A percentile compares a stretch with the other conserved stretches of the same genome.
Conservation (phyloP, 1,140 invertebrate species). For the Drosophila willistoni region DNA sequence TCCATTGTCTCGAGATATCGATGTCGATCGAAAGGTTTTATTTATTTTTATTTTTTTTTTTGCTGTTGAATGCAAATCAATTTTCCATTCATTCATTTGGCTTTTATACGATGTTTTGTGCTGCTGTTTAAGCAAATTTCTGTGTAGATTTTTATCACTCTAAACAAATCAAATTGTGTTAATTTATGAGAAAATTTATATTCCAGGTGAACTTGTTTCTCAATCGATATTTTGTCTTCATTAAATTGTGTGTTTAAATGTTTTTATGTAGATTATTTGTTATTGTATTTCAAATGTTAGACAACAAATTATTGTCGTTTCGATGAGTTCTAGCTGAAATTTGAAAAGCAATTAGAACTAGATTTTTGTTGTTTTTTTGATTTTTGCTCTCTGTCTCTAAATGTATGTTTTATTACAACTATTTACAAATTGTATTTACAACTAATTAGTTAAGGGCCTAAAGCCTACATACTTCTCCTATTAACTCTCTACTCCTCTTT, state of each 20-base stretch:
- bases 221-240: constrained; percentile 57
- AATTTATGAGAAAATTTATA: constrained; percentile 72
- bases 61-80: constrained; percentile 55
- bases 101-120: constrained; percentile 61
- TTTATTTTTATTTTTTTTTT: no score
- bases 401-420: constrained; percentile 65
- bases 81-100: constrained; percentile 45
- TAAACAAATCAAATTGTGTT: constrained; percentile 77
- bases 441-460: constrained; percentile 29
- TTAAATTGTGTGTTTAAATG: constrained; percentile 77
- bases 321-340: neutral
- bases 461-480: constrained; percentile 28
- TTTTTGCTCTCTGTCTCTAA: constrained; percentile 21
- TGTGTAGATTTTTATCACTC: constrained; percentile 73
- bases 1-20: constrained; percentile 23
- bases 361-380: no score
- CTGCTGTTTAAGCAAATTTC: constrained; percentile 78
- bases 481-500: neutral
- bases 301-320: neutral
- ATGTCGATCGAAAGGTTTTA: constrained; percentile 26
- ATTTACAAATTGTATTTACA: constrained; percentile 56
- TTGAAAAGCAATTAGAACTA: no score
- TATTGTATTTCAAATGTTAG: constrained; percentile 17
- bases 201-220: constrained; percentile 63
- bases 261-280: constrained; percentile 68